phyloP scores from a whole-genome alignment of 2,888 invertebrate genomes.

The Scrobipalpa atriplicella region DNA sequence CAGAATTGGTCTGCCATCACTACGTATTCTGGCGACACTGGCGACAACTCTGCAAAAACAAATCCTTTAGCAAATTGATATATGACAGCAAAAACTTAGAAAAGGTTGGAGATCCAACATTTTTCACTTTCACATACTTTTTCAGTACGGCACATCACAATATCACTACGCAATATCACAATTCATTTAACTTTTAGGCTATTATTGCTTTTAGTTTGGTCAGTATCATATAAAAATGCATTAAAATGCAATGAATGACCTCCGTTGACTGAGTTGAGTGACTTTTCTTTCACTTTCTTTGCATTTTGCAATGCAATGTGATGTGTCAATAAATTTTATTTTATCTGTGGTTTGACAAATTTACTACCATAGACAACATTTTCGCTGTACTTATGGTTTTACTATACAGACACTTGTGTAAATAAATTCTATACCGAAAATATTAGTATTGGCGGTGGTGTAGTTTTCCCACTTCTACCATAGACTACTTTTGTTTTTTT shows the following conservation, averaged over 20 bases:
- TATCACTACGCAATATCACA: slow-evolving; percentile 35
- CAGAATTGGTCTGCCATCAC: slow-evolving; percentile 86
- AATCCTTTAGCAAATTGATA: slow-evolving; percentile 43
- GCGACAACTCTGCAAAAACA: slow-evolving; percentile 57
- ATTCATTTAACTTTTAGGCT: slow-evolving; percentile 48
- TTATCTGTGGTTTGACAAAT: slow-evolving; percentile 22
- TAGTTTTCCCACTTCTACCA: too few relatives aligned
- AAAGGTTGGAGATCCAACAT: slow-evolving; percentile 29
- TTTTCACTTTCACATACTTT: slow-evolving; percentile 46
- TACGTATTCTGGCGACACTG: slow-evolving; percentile 55
- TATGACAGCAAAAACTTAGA: slow-evolving; percentile 45
- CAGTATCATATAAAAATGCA: slow-evolving; percentile 58
- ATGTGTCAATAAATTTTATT: slow-evolving; percentile 23
- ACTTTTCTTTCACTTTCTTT: slow-evolving; percentile 71
- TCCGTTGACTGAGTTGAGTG: slow-evolving; percentile 64
- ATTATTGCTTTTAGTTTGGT: slow-evolving; percentile 39
- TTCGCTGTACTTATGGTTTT: too few relatives aligned
- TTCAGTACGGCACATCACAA: slow-evolving; percentile 52
- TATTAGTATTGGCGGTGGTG: too few relatives aligned
- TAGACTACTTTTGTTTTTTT: too few relatives aligned
- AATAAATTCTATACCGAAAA: too few relatives aligned
- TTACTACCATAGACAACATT: neutral
- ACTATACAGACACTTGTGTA: too few relatives aligned
- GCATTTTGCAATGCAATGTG: slow-evolving; percentile 42
- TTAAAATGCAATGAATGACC: slow-evolving; percentile 79